A percentile compares a stretch with the other conserved stretches of the same genome.
Evolutionary conservation across 2,797 vertebrate species (phyloP).

Genomic region (Coregonus sp.): DNA sequence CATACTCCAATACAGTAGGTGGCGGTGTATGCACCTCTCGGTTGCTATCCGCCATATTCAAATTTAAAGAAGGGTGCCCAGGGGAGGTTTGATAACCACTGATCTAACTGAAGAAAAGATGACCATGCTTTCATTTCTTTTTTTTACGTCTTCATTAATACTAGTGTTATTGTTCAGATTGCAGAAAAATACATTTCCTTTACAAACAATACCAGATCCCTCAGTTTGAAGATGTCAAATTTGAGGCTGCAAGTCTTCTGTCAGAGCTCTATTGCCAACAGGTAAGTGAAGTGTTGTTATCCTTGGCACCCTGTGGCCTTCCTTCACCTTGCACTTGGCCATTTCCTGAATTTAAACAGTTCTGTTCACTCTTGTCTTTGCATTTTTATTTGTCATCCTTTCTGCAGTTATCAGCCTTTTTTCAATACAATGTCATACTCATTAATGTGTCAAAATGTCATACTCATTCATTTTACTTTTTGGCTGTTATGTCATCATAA

Average conservation of each 20-base stretch:
- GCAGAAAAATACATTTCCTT: conserved; percentile 55
- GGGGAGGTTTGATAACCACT: no score
- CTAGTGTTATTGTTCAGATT: background rate
- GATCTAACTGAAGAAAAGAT: background rate
- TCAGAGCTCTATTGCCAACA: conserved; percentile 88
- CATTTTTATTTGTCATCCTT: background rate
- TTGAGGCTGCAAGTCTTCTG: conserved; percentile 87
- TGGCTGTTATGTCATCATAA: background rate
- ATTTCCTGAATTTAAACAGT: no score
- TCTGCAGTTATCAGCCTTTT: background rate
- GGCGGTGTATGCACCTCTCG: no score
- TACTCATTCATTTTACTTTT: background rate
- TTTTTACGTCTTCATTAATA: no score
- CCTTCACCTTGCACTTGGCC: no score
- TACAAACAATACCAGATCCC: conserved; percentile 76
- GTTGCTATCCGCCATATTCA: no score
- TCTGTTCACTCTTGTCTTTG: background rate
- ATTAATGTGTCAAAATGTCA: background rate
- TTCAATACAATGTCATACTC: no score
- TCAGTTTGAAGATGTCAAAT: conserved; percentile 89
- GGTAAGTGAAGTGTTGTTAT: conserved; percentile 71
- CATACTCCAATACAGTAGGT: no score
- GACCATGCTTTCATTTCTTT: no score
- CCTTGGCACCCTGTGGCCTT: background rate
- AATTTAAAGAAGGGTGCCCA: no score